These are phyloP conservation scores for Maccullochella peelii DNA, from an alignment of 2,113 vertebrate species.

Conservation along the genomic window DNA sequence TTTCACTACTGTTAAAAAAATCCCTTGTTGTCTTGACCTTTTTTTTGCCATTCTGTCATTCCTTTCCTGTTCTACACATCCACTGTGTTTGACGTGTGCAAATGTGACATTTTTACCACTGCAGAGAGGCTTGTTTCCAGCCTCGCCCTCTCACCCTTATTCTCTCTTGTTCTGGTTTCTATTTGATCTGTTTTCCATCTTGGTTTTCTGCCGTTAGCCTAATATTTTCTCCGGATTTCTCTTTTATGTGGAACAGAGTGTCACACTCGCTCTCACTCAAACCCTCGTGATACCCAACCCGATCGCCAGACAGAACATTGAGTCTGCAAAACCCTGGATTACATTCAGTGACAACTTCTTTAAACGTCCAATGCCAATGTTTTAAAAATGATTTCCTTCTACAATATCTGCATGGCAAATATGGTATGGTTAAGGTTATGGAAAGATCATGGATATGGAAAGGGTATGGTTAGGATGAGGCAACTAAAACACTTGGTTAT, in stretches of 20 bases:
- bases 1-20: background rate
- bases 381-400: background rate
- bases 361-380: background rate
- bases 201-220: background rate
- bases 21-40: no score
- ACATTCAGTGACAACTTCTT: background rate
- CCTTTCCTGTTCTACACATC: background rate
- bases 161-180: slow-evolving; percentile 10
- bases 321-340: background rate
- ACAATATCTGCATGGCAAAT: background rate
- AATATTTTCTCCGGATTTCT: slow-evolving; percentile 6
- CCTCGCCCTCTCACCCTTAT: slow-evolving; percentile 26
- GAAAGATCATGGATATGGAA: background rate
- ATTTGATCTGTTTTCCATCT: slow-evolving; percentile 37
- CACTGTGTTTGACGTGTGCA: slow-evolving; percentile 20
- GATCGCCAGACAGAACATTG: background rate
- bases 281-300: background rate
- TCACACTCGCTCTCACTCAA: background rate
- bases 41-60: background rate
- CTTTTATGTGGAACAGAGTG: slow-evolving; percentile 15
- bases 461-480: background rate
- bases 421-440: background rate
- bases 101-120: slow-evolving; percentile 34
- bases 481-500: background rate
- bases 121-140: slow-evolving; percentile 24